Base-by-base conservation (phyloP, 2,888 invertebrate species). In the Bellardia pandia region DNA sequence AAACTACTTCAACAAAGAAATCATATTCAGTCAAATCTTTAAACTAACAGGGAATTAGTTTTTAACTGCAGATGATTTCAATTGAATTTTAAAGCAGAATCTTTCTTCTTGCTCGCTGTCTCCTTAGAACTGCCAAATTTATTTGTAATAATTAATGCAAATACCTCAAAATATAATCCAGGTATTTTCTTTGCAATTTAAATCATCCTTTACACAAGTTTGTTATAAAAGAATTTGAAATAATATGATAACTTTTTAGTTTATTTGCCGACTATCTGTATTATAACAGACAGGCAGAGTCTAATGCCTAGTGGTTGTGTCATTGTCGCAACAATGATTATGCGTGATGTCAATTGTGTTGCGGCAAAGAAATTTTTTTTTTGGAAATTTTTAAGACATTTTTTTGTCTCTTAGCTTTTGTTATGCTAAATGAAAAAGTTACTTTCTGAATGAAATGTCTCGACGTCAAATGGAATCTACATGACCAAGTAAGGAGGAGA, bases 351-450 rank as follows among this genome's bases (percentile, higher is more conserved):
- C 81, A 81, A 23, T 37, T 82, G 13, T 82, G 13, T n/a, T 69
- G 69, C 42, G 13, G 16, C 4, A 58, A 58, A 45, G 45, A 23
- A 16, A 62, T 9, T 42, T 69, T 74, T 62, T 48, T 69, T 74
- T 62, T 48, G 51, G 23, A 76, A 83, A 45, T 71, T 83, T 56
- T 82, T 6, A 76, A 76, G 48, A 60, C 68, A 69, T 76, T 62
- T 69, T 76, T 68, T 51, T 51, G 14, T 58, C 68, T 60, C 56
- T 60, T 30, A 16, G 30, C 82, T 56, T 77, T 83, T 83, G 83
- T 83, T 83, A 83, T 83, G 83, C 77, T 71, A 83, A 77, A 83
- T 53, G 30, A 42, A 80, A 84, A 86, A 84, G 80, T 87, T 81
- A 84, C 78, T 69, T 82, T 78, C 6, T 4, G 23, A 45, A 37